Conservation (phyloP, 2,797 vertebrate genomes). For the Megalops cyprinoides region DNA sequence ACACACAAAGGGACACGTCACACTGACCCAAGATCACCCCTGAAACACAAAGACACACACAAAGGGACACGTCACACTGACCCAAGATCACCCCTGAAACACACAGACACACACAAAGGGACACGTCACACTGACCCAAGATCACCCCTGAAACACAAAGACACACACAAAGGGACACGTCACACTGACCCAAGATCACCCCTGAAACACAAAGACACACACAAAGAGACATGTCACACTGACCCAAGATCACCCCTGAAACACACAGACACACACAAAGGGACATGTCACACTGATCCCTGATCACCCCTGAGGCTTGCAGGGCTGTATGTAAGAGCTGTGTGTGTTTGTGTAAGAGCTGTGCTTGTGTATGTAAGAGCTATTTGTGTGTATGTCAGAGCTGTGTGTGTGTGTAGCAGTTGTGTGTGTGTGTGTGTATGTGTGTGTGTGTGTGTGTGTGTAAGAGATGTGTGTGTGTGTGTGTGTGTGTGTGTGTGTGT, state of each 20-base stretch:
- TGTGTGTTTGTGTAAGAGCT: not conserved
- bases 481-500: no score
- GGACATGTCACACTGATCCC: not conserved
- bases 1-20: not conserved
- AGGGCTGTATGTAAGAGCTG: not conserved
- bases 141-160: slow-evolving; percentile 81
- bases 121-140: slow-evolving; percentile 57
- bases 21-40: slow-evolving; percentile 74
- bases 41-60: slow-evolving; percentile 52
- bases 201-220: not conserved
- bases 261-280: no score
- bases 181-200: not conserved
- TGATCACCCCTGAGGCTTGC: not conserved
- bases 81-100: slow-evolving; percentile 79
- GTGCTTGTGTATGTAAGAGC: not conserved
- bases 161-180: no score
- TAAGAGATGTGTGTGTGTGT: no score
- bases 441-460: no score
- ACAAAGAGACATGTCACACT: not conserved
- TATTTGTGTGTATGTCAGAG: not conserved
- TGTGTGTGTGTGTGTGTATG: no score
- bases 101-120: not conserved
- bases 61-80: not conserved
- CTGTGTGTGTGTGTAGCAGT: no score
- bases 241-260: not conserved